phyloP scores from a whole-genome alignment of 2,888 invertebrate species.

The Euphydryas editha region DNA sequence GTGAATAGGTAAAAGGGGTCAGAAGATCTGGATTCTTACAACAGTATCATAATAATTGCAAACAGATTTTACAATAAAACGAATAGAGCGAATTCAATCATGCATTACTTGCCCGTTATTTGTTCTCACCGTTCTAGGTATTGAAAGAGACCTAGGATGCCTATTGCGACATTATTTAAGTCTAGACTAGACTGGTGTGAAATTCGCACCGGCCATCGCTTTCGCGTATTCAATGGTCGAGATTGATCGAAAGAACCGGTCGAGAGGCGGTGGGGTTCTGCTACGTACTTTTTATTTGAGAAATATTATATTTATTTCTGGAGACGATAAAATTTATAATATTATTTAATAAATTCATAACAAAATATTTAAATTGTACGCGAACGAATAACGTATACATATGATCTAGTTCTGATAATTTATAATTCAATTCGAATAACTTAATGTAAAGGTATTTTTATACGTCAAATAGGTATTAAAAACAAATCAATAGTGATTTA shows the following conservation, averaged over 20 bases:
- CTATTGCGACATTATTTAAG: conserved; percentile 66
- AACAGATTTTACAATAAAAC: conserved; percentile 20
- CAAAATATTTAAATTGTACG: background rate
- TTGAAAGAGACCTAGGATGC: conserved; percentile 51
- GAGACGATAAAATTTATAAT: background rate
- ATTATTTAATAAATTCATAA: background rate
- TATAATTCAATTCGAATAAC: too few species aligned
- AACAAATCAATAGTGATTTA: too few species aligned
- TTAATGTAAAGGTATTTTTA: too few species aligned
- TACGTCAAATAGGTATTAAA: too few species aligned
- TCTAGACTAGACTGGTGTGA: conserved; percentile 80
- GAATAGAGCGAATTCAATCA: conserved; percentile 50
- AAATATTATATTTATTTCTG: conserved; percentile 22
- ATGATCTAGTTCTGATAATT: too few species aligned
- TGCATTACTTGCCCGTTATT: conserved; percentile 62
- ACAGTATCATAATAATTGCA: conserved; percentile 26
- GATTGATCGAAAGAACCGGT: conserved; percentile 77
- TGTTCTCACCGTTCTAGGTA: conserved; percentile 74
- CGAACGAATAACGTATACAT: background rate
- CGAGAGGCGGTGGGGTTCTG: conserved; percentile 49
- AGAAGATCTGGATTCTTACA: conserved; percentile 8
- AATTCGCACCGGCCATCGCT: conserved; percentile 76
- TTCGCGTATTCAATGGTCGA: conserved; percentile 74
- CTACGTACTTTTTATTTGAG: conserved; percentile 32
- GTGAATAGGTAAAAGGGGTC: background rate